Conservation (phyloP, 2,888 invertebrate species). For the Megamerina dolium region DNA sequence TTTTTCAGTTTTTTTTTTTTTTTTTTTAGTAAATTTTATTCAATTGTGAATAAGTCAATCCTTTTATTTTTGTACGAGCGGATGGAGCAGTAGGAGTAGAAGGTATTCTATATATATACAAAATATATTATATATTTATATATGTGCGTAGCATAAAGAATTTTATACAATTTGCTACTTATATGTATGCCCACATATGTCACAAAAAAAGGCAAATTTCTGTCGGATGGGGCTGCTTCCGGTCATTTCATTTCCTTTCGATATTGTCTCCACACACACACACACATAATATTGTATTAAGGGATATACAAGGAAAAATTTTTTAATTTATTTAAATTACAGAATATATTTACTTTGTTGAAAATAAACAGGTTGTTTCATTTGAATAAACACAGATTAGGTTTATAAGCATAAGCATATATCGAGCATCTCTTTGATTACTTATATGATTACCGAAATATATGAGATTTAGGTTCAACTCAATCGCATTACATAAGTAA, state of each 20-base stretch:
- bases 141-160: too few relatives aligned
- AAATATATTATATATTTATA: too few relatives aligned
- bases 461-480: not conserved
- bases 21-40: too few relatives aligned
- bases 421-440: not conserved
- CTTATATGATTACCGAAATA: not conserved
- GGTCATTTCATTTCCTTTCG: slow-evolving; percentile 18
- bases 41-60: too few relatives aligned
- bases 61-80: too few relatives aligned
- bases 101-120: too few relatives aligned
- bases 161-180: too few relatives aligned
- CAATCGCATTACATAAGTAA: not conserved
- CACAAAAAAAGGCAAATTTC: slow-evolving; percentile 3
- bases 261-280: slow-evolving; percentile 3
- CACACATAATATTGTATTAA: not conserved
- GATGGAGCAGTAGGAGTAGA: too few relatives aligned
- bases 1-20: too few relatives aligned
- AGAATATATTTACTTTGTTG: not conserved
- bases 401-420: not conserved
- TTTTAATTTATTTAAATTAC: not conserved
- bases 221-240: slow-evolving; percentile 13
- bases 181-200: too few relatives aligned
- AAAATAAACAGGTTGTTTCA: not conserved
- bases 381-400: not conserved
- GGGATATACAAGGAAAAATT: not conserved